Base-by-base conservation (phyloP, 2,113 vertebrate species). In the Myiozetetes cayanensis region DNA sequence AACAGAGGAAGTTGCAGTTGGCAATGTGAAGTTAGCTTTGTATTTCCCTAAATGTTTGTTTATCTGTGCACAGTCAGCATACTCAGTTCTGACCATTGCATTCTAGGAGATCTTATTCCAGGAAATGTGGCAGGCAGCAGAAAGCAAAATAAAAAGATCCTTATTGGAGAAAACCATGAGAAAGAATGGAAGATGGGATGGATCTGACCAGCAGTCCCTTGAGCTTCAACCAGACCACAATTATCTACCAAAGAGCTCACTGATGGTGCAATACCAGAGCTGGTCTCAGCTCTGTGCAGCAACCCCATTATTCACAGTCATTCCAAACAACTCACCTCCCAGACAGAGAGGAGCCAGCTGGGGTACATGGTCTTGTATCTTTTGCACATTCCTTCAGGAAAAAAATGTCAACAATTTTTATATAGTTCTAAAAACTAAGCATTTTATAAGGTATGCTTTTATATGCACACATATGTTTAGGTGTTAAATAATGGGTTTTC, bases 281-380 rank as follows among this genome's bases (percentile, higher is more conserved):
- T 30, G 31, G 25, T 55, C 75, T 87, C 71, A 71, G 62, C 10
- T 50, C 46, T 47, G 39, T 30, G 67, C 53, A 85, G 50, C 30
- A 80, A 25, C 19, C 11, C 55, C 52, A 12, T 71, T 59, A 33
- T 9, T 71, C 86, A 88, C 56, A 91, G 53, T 30, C 50, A 71
- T 66, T 53, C 75, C 72, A 25, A 80, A 83, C 35, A 79, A 50
- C 43, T 80, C 90, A 79, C 63, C 47, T 86, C 55, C 82, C 78
- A 91, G 85, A 90, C 66, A 83, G 53, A 90, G 72, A 93, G 93
- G 58, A 96, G 81, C 74, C 89, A 39, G 46, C 1, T 83, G 79
- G 75, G 67, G 55, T 58, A 47, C 68, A 18, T 0, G 1, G 20
- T 62, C 67, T 73, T 7, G 6, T 46, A 66, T 58, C 43, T 90